Evolutionary conservation across 2,888 invertebrate species (phyloP), one percentile per base, ranked within the genome.

Genomic region (Pseudococcus viburni): DNA sequence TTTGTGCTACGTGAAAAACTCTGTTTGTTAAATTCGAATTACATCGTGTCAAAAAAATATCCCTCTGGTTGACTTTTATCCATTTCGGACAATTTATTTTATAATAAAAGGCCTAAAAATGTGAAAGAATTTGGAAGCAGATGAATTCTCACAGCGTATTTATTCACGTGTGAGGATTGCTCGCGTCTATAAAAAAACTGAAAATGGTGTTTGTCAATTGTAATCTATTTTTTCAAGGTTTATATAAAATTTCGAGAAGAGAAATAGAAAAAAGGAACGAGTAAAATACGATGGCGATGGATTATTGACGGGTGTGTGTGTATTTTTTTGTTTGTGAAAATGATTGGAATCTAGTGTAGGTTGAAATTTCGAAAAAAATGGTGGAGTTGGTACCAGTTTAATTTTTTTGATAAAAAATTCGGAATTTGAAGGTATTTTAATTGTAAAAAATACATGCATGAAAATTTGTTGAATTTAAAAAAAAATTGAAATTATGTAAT

Each of bases 1-100:
- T 33, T 33, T 33, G 26, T 33, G 26, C 26, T 33, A 33, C 26
- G 26, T 33, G 26, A 12, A 26, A 33, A 73, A 5, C 33, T 19
- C 59, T 6, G 6, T 26, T 73, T 17, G 12, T 73, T 73, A 73
- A 73, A 73, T 26, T 73, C 68, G 26, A 73, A 73, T 73, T 73
- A 73, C 12, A 73, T 73, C 68, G 33, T 73, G 68, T 73, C 68
- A 73, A 73, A 73, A 33, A 73, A 73, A 22, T 12, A 73, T 73
- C 33, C 68, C 26, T 9, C 12, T 12, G 68, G 22, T 26, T 73
- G 68, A 73, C 68, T 73, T 73, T 26, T 26, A 73, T 73, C 68
- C 68, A 73, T 15, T n/a, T 11, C 22, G 33, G 22, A 73, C 68
- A 73, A 73, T 73, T 26, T 64, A 64, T 64, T 64, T 22, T 22